Percentiles rank a stretch among this genome's conserved stretches.
Evolutionary conservation across 1,140 invertebrate species (phyloP).

Genomic region (Sycophila sp.): DNA sequence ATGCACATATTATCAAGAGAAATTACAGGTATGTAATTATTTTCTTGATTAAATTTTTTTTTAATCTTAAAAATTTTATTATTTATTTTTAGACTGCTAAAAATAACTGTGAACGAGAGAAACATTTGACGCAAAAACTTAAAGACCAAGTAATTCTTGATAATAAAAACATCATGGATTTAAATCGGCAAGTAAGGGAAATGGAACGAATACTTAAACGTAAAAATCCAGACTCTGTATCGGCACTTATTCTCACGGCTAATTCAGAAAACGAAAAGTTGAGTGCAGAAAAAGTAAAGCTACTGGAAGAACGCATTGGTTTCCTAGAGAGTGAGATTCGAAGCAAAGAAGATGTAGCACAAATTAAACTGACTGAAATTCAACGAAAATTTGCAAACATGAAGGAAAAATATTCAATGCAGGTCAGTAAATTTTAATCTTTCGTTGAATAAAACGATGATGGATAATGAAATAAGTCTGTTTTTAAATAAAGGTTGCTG

Average conservation of each 20-base stretch:
- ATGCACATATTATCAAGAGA: slow-evolving; percentile 58
- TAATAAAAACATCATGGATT: slow-evolving; percentile 74
- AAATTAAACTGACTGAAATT: slow-evolving; percentile 74
- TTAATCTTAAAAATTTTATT: slow-evolving; percentile 2
- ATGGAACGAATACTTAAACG: slow-evolving; percentile 81
- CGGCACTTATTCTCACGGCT: slow-evolving; percentile 74
- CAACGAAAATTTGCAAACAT: slow-evolving; percentile 80
- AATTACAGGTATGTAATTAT: slow-evolving; percentile 53
- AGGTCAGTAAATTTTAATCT: too few species aligned
- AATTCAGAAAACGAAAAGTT: slow-evolving; percentile 70
- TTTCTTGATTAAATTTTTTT: neutral
- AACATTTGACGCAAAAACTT: slow-evolving; percentile 71
- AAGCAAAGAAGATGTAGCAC: slow-evolving; percentile 74
- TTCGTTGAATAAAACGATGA: too few species aligned
- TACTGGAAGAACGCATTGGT: slow-evolving; percentile 77
- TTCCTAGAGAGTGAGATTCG: slow-evolving; percentile 75
- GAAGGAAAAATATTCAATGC: slow-evolving; percentile 77
- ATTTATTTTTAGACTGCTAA: slow-evolving; percentile 46
- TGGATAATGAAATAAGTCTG: too few species aligned
- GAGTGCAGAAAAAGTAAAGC: slow-evolving; percentile 62
- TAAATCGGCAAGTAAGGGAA: slow-evolving; percentile 81
- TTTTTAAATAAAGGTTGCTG: too few species aligned
- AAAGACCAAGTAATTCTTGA: slow-evolving; percentile 76
- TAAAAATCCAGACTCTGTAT: slow-evolving; percentile 82
- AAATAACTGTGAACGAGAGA: slow-evolving; percentile 66